These are phyloP conservation scores for Tapirus terrestris DNA, from an alignment of 2,113 vertebrate species.

Conservation along the genomic window DNA sequence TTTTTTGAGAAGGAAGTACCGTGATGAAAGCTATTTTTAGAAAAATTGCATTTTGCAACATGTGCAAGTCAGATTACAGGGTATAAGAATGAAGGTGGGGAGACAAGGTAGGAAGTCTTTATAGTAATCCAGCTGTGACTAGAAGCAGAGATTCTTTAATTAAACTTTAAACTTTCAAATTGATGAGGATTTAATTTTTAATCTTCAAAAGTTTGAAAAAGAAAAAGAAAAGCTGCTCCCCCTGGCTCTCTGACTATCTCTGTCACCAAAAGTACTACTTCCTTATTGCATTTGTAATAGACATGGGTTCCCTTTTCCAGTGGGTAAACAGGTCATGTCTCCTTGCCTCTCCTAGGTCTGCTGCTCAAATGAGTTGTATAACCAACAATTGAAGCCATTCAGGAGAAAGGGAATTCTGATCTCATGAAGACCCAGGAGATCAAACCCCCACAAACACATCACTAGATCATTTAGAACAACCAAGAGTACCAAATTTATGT, in stretches of 20 bases:
- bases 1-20: neutral
- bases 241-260: neutral
- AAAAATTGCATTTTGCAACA: neutral
- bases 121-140: neutral
- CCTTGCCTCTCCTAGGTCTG: neutral
- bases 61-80: neutral
- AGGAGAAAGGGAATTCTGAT: constrained; percentile 57
- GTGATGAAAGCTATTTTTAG: neutral
- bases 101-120: neutral
- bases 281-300: neutral
- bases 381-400: constrained; percentile 58
- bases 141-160: neutral
- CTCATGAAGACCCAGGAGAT: constrained; percentile 48
- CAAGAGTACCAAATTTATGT: neutral
- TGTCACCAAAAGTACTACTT: neutral
- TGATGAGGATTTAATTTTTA: constrained; percentile 21
- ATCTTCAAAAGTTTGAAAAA: neutral
- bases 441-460: neutral
- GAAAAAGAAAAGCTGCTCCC: neutral
- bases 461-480: constrained; percentile 45
- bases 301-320: neutral
- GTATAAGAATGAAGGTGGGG: neutral
- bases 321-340: neutral
- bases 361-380: constrained; percentile 18
- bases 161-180: neutral